Evolutionary conservation across 2,888 invertebrate genomes (phyloP).

Genomic region (Drosophila dives): DNA sequence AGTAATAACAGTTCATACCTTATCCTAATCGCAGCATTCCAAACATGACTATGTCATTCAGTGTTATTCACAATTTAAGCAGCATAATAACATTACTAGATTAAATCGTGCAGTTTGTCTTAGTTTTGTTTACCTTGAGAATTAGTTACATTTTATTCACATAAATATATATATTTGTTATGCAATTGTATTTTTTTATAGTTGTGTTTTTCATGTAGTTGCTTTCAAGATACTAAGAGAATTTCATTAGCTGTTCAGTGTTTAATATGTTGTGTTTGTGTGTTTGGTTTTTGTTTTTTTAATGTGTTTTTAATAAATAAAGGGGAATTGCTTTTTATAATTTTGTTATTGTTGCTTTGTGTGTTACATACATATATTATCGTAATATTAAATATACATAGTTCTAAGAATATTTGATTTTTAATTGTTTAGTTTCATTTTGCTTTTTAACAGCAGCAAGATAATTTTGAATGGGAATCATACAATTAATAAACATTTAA

Average conservation of each 20-base stretch:
- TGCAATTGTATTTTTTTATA: constrained; percentile 50
- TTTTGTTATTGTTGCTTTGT: constrained; percentile 44
- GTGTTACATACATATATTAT: constrained; percentile 53
- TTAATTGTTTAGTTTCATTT: constrained; percentile 7
- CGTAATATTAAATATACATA: constrained; percentile 72
- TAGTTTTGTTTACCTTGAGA: constrained; percentile 74
- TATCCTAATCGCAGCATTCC: constrained; percentile 54
- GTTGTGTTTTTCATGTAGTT: constrained; percentile 28
- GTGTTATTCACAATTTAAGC: constrained; percentile 3
- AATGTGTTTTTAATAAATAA: constrained; percentile 73
- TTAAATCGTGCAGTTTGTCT: constrained; percentile 18
- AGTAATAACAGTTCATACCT: constrained; percentile 46
- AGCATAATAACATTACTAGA: constrained; percentile 19
- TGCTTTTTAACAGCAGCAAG: constrained; percentile 46
- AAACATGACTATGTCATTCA: constrained; percentile 32
- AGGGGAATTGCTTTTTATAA: constrained; percentile 69
- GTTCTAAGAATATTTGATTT: constrained; percentile 54
- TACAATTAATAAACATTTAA: constrained; percentile 55
- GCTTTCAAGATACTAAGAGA: constrained; percentile 66
- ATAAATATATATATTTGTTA: constrained; percentile 73
- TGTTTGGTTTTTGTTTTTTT: constrained; percentile 33
- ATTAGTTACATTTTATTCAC: constrained; percentile 81
- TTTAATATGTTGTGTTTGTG: constrained; percentile 35
- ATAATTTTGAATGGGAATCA: constrained; percentile 35
- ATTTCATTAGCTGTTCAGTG: constrained; percentile 61